phyloP scores from a whole-genome alignment of 1,140 invertebrate species.

The Chelonus insularis region DNA sequence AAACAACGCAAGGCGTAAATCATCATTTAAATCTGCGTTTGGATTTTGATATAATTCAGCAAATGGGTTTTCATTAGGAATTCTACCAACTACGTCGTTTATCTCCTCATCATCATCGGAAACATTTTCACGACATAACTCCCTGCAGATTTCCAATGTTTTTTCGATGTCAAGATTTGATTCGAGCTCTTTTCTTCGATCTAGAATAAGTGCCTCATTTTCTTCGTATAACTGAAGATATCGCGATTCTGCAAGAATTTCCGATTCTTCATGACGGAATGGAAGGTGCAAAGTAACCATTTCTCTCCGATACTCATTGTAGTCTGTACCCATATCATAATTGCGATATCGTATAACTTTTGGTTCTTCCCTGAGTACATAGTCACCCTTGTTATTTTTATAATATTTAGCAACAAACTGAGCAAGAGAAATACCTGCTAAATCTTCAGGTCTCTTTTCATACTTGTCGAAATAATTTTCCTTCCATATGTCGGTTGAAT shows the following conservation, averaged over 20 bases:
- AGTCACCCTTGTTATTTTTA: slow-evolving; percentile 36
- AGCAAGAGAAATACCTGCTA: slow-evolving; percentile 32
- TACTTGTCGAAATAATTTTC: slow-evolving; percentile 45
- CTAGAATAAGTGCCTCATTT: slow-evolving; percentile 10
- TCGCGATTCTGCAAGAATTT: slow-evolving; percentile 39
- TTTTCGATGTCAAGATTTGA: slow-evolving; percentile 17
- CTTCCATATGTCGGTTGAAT: slow-evolving; percentile 39
- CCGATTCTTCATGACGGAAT: slow-evolving; percentile 42
- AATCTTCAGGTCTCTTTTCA: slow-evolving; percentile 32
- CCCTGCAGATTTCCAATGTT: slow-evolving; percentile 20
- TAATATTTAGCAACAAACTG: slow-evolving; percentile 42
- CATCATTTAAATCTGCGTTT: slow-evolving; percentile 19
- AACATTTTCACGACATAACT: slow-evolving; percentile 23
- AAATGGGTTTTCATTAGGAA: slow-evolving; percentile 23
- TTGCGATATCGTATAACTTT: slow-evolving; percentile 46
- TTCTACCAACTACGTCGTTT: not conserved
- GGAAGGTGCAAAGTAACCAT: slow-evolving; percentile 45
- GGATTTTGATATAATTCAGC: slow-evolving; percentile 19
- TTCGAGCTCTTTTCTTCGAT: slow-evolving; percentile 17
- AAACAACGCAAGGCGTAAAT: slow-evolving; percentile 21
- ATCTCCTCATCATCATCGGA: slow-evolving; percentile 7
- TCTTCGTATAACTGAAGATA: slow-evolving; percentile 35
- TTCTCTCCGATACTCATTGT: slow-evolving; percentile 36
- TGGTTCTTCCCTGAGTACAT: slow-evolving; percentile 28
- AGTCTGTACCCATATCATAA: slow-evolving; percentile 41